A percentile compares a stretch with the other conserved stretches of the same genome.
Conservation (phyloP, 37 sponge, comb jelly and placozoan species). For the Dysidea cf. avara region DNA sequence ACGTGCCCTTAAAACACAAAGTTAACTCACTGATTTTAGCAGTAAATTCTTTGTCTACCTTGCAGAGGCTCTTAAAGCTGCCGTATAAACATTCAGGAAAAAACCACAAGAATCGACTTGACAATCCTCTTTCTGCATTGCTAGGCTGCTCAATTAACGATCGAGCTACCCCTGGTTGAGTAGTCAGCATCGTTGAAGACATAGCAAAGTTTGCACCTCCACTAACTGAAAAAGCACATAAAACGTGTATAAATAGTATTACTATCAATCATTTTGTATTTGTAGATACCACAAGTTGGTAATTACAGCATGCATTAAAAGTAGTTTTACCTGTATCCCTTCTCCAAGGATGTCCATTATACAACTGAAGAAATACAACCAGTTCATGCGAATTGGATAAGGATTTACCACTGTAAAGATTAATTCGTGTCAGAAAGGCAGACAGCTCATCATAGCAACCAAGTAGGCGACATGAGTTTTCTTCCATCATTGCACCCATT, state of each 20-base stretch:
- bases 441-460: slow-evolving; percentile 51
- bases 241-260: not conserved
- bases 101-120: too few species aligned
- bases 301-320: too few species aligned
- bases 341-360: slow-evolving; percentile 32
- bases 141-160: too few species aligned
- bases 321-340: slow-evolving; percentile 42
- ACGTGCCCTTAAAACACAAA: too few species aligned
- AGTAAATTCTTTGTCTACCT: too few species aligned
- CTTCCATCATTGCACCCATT: slow-evolving; percentile 50
- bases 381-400: slow-evolving; percentile 35
- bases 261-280: too few species aligned
- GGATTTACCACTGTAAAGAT: slow-evolving; percentile 14
- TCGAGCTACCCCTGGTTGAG: too few species aligned
- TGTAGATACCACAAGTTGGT: too few species aligned
- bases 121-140: too few species aligned
- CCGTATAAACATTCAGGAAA: too few species aligned
- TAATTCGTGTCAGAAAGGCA: slow-evolving; percentile 41
- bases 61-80: too few species aligned
- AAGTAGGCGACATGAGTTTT: slow-evolving; percentile 11
- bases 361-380: slow-evolving; percentile 32
- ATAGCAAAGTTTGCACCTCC: slow-evolving; percentile 2
- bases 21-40: too few species aligned
- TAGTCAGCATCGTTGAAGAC: not conserved
- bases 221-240: not conserved